Evolutionary conservation across 2,888 invertebrate species (phyloP).

Genomic region (Lasioglossum calceatum): DNA sequence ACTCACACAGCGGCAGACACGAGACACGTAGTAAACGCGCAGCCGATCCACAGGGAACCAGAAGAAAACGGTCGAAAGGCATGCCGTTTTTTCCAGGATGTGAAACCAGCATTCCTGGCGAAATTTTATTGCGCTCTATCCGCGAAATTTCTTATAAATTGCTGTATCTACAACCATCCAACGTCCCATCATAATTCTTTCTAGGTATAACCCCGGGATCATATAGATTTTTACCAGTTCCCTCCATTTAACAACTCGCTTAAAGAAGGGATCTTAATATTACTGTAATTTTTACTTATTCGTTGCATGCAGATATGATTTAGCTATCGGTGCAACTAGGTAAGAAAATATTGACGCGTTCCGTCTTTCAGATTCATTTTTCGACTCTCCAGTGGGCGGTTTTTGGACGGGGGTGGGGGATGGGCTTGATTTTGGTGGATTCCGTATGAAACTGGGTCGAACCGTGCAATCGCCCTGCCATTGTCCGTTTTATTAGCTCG

Average conservation of each 20-base stretch:
- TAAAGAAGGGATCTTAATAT: neutral
- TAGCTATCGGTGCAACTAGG: neutral
- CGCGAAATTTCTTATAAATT: neutral
- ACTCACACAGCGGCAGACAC: neutral
- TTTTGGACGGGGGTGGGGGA: neutral
- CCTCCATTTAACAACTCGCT: neutral
- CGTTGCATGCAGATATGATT: neutral
- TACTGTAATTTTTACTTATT: neutral
- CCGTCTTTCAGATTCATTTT: neutral
- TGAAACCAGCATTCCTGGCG: neutral
- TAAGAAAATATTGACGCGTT: neutral
- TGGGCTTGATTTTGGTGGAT: conserved; percentile 11
- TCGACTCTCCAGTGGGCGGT: neutral
- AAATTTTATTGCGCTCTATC: neutral
- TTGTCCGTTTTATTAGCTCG: conserved; percentile 39
- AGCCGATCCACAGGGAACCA: conserved; percentile 36
- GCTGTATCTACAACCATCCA: no score
- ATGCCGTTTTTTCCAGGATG: conserved; percentile 5
- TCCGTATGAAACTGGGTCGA: conserved; percentile 21
- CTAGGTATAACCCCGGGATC: neutral
- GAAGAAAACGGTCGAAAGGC: conserved; percentile 36
- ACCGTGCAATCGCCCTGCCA: conserved; percentile 22
- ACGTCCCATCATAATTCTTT: neutral
- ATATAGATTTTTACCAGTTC: neutral
- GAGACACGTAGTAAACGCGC: neutral